These are phyloP conservation scores for Olivierus martensii DNA, from an alignment of 1,140 invertebrate species.

Conservation along the genomic window DNA sequence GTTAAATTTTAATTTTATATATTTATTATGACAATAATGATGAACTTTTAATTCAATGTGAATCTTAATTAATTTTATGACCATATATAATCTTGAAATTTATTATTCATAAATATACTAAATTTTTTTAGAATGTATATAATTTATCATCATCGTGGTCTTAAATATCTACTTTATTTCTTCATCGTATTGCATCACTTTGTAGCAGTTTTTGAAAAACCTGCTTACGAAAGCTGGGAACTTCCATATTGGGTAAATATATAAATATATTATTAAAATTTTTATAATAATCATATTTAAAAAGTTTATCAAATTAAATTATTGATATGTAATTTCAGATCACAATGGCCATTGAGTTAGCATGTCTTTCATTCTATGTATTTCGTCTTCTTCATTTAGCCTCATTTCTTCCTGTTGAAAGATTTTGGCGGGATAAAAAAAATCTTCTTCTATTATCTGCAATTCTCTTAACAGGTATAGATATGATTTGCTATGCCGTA, in stretches of 20 bases:
- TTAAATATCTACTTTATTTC: constrained; percentile 28
- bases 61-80: constrained; percentile 20
- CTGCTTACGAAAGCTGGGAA: constrained; percentile 26
- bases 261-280: neutral
- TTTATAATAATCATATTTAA: too few relatives aligned
- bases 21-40: too few relatives aligned
- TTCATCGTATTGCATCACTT: constrained; percentile 30
- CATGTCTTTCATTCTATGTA: constrained; percentile 29
- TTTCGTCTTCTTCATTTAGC: constrained; percentile 30
- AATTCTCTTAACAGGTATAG: constrained; percentile 31
- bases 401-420: constrained; percentile 25
- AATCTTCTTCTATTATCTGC: constrained; percentile 31
- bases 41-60: too few relatives aligned
- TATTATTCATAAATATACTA: neutral
- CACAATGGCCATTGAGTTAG: constrained; percentile 31
- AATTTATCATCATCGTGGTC: constrained; percentile 21
- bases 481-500: constrained; percentile 31
- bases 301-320: too few relatives aligned
- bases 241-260: constrained; percentile 31
- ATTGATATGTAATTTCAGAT: constrained; percentile 21
- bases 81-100: neutral
- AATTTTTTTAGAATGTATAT: constrained; percentile 22
- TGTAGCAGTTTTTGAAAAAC: constrained; percentile 35
- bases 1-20: neutral
- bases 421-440: constrained; percentile 35